phyloP scores from a whole-genome alignment of 2,113 vertebrate genomes.

The Barnardius zonarius region DNA sequence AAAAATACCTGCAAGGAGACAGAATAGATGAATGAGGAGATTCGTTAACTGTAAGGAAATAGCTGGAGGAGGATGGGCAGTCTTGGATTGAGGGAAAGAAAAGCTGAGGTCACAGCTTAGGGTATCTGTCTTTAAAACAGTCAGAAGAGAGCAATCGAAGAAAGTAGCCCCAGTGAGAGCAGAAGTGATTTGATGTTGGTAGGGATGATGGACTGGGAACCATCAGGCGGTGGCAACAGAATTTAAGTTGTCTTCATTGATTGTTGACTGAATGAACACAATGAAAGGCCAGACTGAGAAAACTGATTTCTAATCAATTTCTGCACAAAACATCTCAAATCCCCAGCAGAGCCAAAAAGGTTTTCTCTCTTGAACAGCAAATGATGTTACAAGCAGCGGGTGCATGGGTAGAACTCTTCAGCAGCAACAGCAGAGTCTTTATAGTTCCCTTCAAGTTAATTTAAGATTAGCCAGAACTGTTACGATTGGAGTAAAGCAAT shows the following conservation, averaged over 20 bases:
- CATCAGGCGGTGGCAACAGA: neutral
- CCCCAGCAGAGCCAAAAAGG: neutral
- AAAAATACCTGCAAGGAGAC: conserved; percentile 58
- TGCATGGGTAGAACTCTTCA: neutral
- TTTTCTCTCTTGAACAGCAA: neutral
- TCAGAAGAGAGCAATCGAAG: neutral
- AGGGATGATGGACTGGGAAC: neutral
- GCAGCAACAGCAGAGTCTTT: neutral
- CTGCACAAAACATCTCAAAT: neutral
- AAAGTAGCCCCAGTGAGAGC: neutral
- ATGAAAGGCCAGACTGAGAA: neutral
- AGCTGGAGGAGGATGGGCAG: conserved; percentile 8
- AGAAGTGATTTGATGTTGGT: neutral
- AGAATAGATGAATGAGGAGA: conserved; percentile 35
- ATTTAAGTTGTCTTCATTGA: neutral
- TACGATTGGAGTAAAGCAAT: neutral
- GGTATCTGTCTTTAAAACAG: neutral
- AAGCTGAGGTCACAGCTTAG: neutral
- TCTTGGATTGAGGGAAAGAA: conserved; percentile 11
- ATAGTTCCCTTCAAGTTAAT: neutral
- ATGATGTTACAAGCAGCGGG: neutral
- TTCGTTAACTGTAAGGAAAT: conserved; percentile 24
- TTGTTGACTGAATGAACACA: neutral
- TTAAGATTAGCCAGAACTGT: neutral
- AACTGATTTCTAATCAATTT: neutral